phyloP scores from a whole-genome alignment of 2,113 vertebrate genomes.

The Trinectes maculatus region DNA sequence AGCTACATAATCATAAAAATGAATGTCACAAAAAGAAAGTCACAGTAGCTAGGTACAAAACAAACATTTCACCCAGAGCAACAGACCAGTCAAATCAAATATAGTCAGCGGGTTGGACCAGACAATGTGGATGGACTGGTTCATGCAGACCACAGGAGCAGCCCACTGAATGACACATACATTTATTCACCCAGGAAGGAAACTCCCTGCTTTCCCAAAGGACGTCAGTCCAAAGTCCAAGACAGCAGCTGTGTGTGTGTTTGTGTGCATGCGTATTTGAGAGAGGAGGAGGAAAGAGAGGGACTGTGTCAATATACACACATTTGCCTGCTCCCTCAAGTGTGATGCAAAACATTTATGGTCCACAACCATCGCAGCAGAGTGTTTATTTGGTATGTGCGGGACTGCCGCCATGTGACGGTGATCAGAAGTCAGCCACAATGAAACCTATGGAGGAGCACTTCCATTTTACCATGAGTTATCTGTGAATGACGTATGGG shows the following conservation, averaged over 20 bases:
- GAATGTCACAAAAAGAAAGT: no score
- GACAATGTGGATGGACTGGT: no score
- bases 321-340: slow-evolving; percentile 32
- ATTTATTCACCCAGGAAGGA: slow-evolving; percentile 67
- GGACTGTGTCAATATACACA: slow-evolving; percentile 51
- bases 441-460: slow-evolving; percentile 26
- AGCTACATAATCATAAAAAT: no score
- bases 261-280: slow-evolving; percentile 21
- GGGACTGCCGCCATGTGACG: not conserved
- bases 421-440: slow-evolving; percentile 22
- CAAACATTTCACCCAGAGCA: no score
- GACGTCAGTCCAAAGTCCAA: slow-evolving; percentile 59
- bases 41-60: no score
- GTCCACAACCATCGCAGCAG: slow-evolving; percentile 2
- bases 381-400: slow-evolving; percentile 2
- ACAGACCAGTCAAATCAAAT: no score
- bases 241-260: slow-evolving; percentile 53
- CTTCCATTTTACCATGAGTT: slow-evolving; percentile 37
- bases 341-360: slow-evolving; percentile 14
- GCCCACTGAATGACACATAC: slow-evolving; percentile 50
- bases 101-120: no score
- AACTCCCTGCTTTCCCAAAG: slow-evolving; percentile 66
- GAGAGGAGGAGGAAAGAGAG: slow-evolving; percentile 4
- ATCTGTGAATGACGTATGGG: slow-evolving; percentile 38
- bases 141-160: slow-evolving; percentile 32